A percentile compares a stretch with the other conserved stretches of the same genome.
Evolutionary conservation across 2,113 vertebrate species (phyloP).

Genomic region (Acanthisitta chloris): DNA sequence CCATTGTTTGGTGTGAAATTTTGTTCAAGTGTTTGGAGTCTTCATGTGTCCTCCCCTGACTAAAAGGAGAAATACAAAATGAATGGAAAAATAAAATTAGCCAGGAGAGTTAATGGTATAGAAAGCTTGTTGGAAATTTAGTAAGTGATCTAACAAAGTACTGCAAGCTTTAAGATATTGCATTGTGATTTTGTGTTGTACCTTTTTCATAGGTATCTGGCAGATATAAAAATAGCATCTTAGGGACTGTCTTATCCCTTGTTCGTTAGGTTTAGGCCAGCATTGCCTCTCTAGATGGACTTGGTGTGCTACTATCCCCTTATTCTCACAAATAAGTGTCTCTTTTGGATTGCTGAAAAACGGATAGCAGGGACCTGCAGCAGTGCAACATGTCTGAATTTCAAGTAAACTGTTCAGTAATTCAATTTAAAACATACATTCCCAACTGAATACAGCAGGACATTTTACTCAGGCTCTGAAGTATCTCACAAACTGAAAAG

Average conservation of each 20-base stretch:
- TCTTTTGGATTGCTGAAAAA: not conserved
- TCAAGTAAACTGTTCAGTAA: not conserved
- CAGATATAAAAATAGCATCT: not conserved
- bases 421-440: not conserved
- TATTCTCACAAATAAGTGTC: not conserved
- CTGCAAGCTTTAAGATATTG: not conserved
- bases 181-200: not conserved
- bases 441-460: not conserved
- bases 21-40: not conserved
- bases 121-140: not conserved
- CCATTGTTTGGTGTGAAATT: not conserved
- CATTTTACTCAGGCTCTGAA: not conserved
- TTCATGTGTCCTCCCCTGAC: not conserved
- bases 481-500: not conserved
- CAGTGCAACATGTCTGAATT: not conserved
- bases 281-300: not conserved
- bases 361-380: not conserved
- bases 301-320: not conserved
- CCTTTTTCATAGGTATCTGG: not conserved
- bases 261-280: not conserved
- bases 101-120: not conserved
- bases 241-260: not conserved
- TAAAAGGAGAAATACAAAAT: not conserved
- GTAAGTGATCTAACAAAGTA: not conserved
- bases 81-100: not conserved